These are phyloP conservation scores for Leucoraja ocellata DNA, from an alignment of 2,797 vertebrate species.

Conservation along the genomic window DNA sequence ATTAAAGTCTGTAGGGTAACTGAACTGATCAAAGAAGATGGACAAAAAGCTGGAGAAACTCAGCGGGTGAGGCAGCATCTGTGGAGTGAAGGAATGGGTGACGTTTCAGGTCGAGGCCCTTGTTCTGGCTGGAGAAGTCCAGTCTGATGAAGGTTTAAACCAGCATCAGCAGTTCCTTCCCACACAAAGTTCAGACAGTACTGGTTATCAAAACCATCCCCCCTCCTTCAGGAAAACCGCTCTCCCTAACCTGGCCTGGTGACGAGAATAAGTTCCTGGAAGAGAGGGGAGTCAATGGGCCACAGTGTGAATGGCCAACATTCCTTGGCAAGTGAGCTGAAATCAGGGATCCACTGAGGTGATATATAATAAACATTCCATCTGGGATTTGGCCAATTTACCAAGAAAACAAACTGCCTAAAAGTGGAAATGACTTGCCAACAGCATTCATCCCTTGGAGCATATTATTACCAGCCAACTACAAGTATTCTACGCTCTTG, in stretches of 20 bases:
- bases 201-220: too few species aligned
- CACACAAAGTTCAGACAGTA: background rate
- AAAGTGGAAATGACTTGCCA: slow-evolving; percentile 31
- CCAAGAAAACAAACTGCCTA: slow-evolving; percentile 27
- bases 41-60: too few species aligned
- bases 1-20: too few species aligned
- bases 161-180: too few species aligned
- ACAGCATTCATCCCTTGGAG: background rate
- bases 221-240: background rate
- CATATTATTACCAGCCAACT: background rate
- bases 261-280: background rate
- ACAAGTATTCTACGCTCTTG: too few species aligned
- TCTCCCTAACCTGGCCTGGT: background rate
- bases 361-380: slow-evolving; percentile 7
- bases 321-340: background rate
- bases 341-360: background rate
- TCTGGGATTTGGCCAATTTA: slow-evolving; percentile 30
- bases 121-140: too few species aligned
- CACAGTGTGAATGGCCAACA: background rate
- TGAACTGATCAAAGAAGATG: too few species aligned
- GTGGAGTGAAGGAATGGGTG: too few species aligned
- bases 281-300: background rate
- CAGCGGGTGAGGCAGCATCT: too few species aligned
- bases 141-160: too few species aligned
- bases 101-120: too few species aligned